These are phyloP conservation scores for Turdus rufiventris DNA, from an alignment of 2,113 vertebrate genomes.

Conservation along the genomic window DNA sequence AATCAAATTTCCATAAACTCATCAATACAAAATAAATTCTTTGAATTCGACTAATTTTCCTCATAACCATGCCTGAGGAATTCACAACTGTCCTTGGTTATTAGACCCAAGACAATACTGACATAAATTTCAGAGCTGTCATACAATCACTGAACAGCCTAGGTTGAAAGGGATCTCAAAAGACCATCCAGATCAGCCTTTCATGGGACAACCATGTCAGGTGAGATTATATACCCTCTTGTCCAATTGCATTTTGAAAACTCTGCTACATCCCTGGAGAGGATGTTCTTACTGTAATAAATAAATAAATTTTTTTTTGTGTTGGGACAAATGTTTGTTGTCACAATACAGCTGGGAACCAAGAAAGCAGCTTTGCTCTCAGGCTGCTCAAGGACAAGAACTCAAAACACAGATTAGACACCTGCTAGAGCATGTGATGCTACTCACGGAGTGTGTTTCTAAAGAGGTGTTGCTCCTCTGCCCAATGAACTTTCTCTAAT, in stretches of 20 bases:
- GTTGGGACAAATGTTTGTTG: neutral
- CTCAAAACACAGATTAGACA: too few relatives aligned
- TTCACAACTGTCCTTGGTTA: neutral
- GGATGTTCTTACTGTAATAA: neutral
- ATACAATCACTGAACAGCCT: neutral
- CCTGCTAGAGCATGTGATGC: too few relatives aligned
- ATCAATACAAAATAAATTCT: neutral
- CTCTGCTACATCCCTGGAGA: neutral
- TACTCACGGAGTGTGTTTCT: too few relatives aligned
- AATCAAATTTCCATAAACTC: neutral
- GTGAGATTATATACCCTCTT: neutral
- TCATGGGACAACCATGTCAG: neutral
- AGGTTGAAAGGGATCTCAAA: neutral
- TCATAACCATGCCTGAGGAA: neutral
- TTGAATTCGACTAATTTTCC: neutral
- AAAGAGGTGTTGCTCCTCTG: too few relatives aligned
- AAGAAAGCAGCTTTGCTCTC: too few relatives aligned
- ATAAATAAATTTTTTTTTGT: neutral
- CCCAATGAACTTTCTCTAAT: too few relatives aligned
- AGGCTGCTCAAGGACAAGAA: too few relatives aligned
- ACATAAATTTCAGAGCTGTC: neutral
- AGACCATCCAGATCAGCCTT: neutral
- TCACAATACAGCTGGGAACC: too few relatives aligned
- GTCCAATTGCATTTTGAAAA: neutral
- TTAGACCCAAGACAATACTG: neutral